Base-by-base conservation (phyloP, 23 tunicate species). In the Botrylloides violaceus region DNA sequence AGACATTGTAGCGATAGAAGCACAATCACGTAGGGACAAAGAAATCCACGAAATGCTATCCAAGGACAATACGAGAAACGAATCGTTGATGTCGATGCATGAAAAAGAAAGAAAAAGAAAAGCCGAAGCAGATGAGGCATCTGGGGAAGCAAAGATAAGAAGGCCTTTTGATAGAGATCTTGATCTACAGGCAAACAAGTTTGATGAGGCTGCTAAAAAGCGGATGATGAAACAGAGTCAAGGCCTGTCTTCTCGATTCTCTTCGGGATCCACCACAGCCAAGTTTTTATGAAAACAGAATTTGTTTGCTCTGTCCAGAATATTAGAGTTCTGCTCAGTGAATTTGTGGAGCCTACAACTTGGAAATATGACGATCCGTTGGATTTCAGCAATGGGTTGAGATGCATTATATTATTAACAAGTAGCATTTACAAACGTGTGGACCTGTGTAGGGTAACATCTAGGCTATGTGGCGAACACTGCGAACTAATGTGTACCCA, bases 81-180 rank as follows among this genome's bases (percentile, higher is more conserved):
- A 90, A 31, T 90, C 97, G 7, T 66, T 90, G 25, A 36, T 82
- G 71, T 72, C 84, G 9, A 82, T 90, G 81, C 97, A 90, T 75
- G 88, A 90, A 53, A 83, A 90, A 61, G 58, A 66, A 26, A 59
- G 85, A 34, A 90, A 90, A 53, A 47, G 90, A 73, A 90, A 90
- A 66, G 35, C 75, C 31, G 78, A 90, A 75, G 85, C 82, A 36
- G 97, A 83, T 12, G 65, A 87, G 66, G 90, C 59, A 30, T 32
- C 58, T 31, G 80, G 71, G 36, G 71, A 49, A 28, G 87, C 65
- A 26, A 72, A 77, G 36, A 34, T 81, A 26, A 61, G 97, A 78
- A 68, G 88, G 35, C 97, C 97, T n/a, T 90, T 90, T 70, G 97
- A 90, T 59, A 31, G 97, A 27, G 97, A 90, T 4, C n/a, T 73